Evolutionary conservation across 2,113 vertebrate species (phyloP).

Genomic region (Bubo scandiacus): DNA sequence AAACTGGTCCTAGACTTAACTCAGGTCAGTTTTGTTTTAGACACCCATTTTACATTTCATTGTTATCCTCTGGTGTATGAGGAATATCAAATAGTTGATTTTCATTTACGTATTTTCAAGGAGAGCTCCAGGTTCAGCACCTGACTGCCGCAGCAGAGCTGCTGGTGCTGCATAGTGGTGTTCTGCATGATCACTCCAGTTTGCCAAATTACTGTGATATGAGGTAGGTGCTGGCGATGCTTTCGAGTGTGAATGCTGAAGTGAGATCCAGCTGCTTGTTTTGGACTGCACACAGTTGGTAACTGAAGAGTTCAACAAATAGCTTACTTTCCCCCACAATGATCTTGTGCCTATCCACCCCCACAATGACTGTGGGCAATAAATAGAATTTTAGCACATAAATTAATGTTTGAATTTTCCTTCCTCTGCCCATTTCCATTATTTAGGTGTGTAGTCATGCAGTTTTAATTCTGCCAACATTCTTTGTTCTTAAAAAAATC

Average conservation of each 20-base stretch:
- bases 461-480: not conserved
- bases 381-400: not conserved
- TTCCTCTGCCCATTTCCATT: not conserved
- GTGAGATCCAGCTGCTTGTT: not conserved
- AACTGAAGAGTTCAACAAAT: not conserved
- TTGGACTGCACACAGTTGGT: not conserved
- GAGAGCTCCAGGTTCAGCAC: not conserved
- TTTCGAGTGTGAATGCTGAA: not conserved
- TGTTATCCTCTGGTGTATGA: not conserved
- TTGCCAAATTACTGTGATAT: not conserved
- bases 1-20: not conserved
- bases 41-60: not conserved
- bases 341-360: not conserved
- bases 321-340: not conserved
- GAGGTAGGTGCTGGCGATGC: not conserved
- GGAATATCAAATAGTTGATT: not conserved
- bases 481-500: not conserved
- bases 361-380: not conserved
- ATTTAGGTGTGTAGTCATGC: not conserved
- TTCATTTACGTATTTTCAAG: not conserved
- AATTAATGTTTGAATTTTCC: not conserved
- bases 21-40: not conserved
- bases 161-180: accelerated
- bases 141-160: not conserved
- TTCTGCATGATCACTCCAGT: not conserved